These are phyloP conservation scores for Mus pahari DNA, from an alignment of 2,113 vertebrate species.

Conservation along the genomic window DNA sequence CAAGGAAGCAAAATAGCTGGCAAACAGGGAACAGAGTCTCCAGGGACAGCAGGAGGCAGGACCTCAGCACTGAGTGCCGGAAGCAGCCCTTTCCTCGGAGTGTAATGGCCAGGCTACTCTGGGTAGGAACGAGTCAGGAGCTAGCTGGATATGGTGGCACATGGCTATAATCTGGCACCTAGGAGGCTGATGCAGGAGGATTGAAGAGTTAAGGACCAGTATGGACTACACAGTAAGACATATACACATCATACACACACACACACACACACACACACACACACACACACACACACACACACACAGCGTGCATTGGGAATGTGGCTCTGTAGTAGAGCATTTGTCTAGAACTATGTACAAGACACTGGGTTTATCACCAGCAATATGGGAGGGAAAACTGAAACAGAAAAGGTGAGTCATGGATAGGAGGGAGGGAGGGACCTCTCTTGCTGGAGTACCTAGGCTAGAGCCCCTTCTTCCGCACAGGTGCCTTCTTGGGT, in stretches of 20 bases:
- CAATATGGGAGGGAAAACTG: background rate
- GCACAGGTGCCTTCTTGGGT: background rate
- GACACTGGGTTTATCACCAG: background rate
- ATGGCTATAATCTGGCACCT: background rate
- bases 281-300: background rate
- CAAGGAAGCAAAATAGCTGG: conserved; percentile 79
- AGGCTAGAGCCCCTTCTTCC: background rate
- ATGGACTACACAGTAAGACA: background rate
- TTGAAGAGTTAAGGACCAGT: background rate
- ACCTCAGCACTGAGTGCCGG: conserved; percentile 61
- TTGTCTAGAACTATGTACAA: background rate
- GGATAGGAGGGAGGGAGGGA: background rate
- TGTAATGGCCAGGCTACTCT: conserved; percentile 34
- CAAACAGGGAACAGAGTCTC: conserved; percentile 78
- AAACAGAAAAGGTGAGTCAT: background rate
- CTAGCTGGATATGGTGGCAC: background rate
- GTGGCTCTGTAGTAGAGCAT: background rate
- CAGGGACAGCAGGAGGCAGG: conserved; percentile 79
- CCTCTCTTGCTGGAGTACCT: background rate
- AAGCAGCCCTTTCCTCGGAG: conserved; percentile 55
- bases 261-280: background rate
- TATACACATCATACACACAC: background rate
- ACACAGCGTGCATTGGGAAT: background rate
- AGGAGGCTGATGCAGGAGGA: background rate
- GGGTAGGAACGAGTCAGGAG: conserved; percentile 11